Percentiles rank a stretch among this genome's conserved stretches.
Evolutionary conservation across 2,888 invertebrate species (phyloP).

Genomic region (Oxyteleia sp.): DNA sequence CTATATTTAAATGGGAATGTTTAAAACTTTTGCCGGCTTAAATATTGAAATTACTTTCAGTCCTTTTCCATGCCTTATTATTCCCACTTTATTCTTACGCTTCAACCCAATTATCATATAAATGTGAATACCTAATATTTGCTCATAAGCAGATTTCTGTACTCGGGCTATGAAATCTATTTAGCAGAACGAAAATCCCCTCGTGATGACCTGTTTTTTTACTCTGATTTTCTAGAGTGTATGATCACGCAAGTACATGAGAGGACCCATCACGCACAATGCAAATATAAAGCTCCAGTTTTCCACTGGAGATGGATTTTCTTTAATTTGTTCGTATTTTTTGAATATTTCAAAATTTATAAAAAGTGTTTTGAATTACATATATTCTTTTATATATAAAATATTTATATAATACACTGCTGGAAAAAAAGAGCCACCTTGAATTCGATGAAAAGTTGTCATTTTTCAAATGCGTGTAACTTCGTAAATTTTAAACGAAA

Average conservation of each 20-base stretch:
- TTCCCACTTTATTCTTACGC: background rate
- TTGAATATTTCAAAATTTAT: too few species aligned
- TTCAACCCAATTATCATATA: background rate
- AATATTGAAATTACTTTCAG: constrained; percentile 4
- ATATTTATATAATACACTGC: too few species aligned
- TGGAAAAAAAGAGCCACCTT: too few species aligned
- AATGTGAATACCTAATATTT: constrained; percentile 3
- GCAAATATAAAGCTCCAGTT: too few species aligned
- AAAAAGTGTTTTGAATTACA: too few species aligned
- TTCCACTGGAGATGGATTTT: too few species aligned
- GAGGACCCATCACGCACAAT: too few species aligned
- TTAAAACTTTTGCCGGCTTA: background rate
- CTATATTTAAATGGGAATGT: constrained; percentile 4
- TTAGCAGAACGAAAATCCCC: background rate
- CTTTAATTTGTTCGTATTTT: too few species aligned
- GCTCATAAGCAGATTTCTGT: constrained; percentile 5
- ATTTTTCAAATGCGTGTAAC: too few species aligned
- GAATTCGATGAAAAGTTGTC: too few species aligned
- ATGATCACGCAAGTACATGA: background rate
- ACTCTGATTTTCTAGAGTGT: background rate
- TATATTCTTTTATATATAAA: too few species aligned
- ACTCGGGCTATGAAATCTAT: background rate
- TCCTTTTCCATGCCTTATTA: background rate
- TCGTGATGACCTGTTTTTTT: constrained; percentile 2
- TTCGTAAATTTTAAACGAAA: too few species aligned